These are phyloP conservation scores for Andrena camellia DNA, from an alignment of 2,888 invertebrate species.

Conservation along the genomic window DNA sequence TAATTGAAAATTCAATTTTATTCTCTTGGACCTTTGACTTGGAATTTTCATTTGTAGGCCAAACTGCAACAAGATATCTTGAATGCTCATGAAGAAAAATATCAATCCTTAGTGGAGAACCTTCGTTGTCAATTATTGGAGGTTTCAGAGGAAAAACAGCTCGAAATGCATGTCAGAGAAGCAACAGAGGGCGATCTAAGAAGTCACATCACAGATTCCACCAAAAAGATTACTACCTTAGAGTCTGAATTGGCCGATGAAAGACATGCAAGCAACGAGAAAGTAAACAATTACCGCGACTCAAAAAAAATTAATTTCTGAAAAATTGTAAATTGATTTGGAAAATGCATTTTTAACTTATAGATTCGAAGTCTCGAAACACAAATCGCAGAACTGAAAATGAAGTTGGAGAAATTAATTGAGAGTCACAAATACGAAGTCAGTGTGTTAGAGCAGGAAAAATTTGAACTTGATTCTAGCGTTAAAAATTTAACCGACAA, in stretches of 20 bases:
- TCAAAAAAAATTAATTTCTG: neutral
- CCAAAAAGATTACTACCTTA: slow-evolving; percentile 46
- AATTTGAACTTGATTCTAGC: slow-evolving; percentile 50
- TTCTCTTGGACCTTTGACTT: neutral
- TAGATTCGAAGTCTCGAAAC: slow-evolving; percentile 54
- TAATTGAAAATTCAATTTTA: neutral
- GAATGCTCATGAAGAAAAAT: slow-evolving; percentile 71
- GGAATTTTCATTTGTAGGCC: slow-evolving; percentile 66
- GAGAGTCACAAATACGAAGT: slow-evolving; percentile 55
- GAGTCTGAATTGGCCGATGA: slow-evolving; percentile 54
- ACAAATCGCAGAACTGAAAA: slow-evolving; percentile 51
- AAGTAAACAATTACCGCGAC: slow-evolving; percentile 36
- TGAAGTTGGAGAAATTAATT: slow-evolving; percentile 51
- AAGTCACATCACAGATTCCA: slow-evolving; percentile 60
- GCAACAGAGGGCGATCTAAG: slow-evolving; percentile 65
- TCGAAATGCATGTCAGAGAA: slow-evolving; percentile 61
- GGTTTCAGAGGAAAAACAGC: slow-evolving; percentile 63
- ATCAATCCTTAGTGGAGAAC: slow-evolving; percentile 67
- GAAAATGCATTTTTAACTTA: neutral
- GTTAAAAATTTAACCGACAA: slow-evolving; percentile 53
- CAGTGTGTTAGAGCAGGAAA: slow-evolving; percentile 65
- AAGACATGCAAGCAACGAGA: slow-evolving; percentile 55
- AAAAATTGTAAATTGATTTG: neutral
- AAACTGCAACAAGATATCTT: slow-evolving; percentile 76
- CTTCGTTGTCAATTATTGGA: slow-evolving; percentile 72